Evolutionary conservation across 2,797 vertebrate species (phyloP).

Genomic region (Distichodus sexfasciatus): DNA sequence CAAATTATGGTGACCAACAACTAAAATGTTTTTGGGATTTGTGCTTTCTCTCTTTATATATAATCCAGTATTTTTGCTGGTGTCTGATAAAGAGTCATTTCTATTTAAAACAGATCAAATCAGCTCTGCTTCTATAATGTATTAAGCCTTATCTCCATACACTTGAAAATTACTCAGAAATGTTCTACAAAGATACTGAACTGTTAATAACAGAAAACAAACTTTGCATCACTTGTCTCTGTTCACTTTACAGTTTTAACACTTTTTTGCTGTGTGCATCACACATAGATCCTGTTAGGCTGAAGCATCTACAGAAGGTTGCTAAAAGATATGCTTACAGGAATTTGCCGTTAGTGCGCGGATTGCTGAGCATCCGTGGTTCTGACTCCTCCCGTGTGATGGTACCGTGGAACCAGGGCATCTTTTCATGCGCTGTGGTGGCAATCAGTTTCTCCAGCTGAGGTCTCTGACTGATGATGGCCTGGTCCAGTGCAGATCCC

Average conservation of each 20-base stretch:
- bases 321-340: constrained; percentile 77
- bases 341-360: constrained; percentile 85
- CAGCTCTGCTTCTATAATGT: too few relatives aligned
- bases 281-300: too few relatives aligned
- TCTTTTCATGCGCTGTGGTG: constrained; percentile 91
- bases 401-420: constrained; percentile 94
- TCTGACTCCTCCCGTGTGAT: constrained; percentile 87
- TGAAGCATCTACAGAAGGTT: background rate
- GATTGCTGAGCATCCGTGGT: constrained; percentile 74
- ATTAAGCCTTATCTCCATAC: too few relatives aligned
- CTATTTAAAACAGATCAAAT: too few relatives aligned
- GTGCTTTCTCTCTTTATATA: too few relatives aligned
- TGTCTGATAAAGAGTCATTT: too few relatives aligned
- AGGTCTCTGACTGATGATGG: constrained; percentile 96
- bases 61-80: too few relatives aligned
- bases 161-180: background rate
- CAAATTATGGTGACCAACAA: too few relatives aligned
- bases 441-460: constrained; percentile 93
- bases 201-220: background rate
- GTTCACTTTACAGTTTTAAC: background rate
- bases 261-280: background rate
- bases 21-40: too few relatives aligned
- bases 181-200: background rate
- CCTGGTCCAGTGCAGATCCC: constrained; percentile 92
- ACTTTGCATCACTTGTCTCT: background rate